A percentile compares a stretch with the other conserved stretches of the same genome.
Conservation (phyloP, 1,140 invertebrate species). For the Neelides sp. region DNA sequence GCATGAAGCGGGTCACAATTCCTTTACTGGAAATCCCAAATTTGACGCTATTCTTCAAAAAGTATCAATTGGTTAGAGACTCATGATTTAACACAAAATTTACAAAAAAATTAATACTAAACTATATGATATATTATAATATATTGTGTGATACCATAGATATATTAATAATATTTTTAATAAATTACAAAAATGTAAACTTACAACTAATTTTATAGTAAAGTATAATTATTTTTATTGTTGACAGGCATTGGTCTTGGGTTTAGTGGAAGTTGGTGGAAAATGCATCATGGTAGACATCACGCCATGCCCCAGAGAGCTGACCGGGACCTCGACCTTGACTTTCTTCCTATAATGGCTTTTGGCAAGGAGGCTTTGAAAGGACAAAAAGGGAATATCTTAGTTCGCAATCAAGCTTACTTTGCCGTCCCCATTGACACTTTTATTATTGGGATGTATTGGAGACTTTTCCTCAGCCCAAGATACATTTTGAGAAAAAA, state of each 20-base stretch:
- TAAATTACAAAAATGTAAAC: no score
- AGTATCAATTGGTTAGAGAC: background rate
- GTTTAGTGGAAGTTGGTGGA: conserved; percentile 10
- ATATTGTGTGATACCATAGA: background rate
- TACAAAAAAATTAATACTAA: background rate
- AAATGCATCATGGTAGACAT: conserved; percentile 7
- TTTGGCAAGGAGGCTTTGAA: no score
- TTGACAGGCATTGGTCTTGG: conserved; percentile 4
- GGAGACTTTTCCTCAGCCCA: no score
- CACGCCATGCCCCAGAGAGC: conserved; percentile 16
- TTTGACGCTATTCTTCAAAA: conserved; percentile 12
- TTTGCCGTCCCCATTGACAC: no score
- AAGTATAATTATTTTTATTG: background rate
- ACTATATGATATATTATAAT: background rate
- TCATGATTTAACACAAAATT: background rate
- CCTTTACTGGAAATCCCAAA: conserved; percentile 9
- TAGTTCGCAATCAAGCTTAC: no score
- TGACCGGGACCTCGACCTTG: conserved; percentile 10
- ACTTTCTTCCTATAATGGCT: conserved; percentile 1
- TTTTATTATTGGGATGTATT: no score
- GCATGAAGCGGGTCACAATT: conserved; percentile 13
- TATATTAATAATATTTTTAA: background rate
- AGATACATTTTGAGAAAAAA: no score
- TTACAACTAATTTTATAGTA: no score
- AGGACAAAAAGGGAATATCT: no score